Evolutionary conservation across 1,140 invertebrate genomes (phyloP), one percentile per base, ranked within the genome.

Genomic region (Sycobia sp.): DNA sequence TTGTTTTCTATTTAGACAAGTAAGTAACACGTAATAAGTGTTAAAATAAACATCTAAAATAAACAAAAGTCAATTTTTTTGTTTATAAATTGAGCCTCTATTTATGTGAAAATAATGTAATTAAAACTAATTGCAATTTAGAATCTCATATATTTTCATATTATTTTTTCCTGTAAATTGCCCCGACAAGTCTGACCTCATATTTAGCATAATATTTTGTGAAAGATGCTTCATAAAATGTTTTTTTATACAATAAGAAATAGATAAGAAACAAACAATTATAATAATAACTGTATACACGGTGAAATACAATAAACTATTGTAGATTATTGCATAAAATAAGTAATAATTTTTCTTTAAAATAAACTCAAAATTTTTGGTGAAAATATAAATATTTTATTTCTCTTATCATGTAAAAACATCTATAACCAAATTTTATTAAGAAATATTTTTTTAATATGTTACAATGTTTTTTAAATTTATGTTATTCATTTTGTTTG

Each of bases 241-340:
- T 39, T 55, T 55, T 62, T 62, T 55, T 62, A 54, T 39, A 41
- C 2, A 61, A 57, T n/a, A n/a, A n/a, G n/a, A n/a, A n/a, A n/a
- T n/a, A n/a, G n/a, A n/a, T n/a, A n/a, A n/a, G n/a, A n/a, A n/a
- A n/a, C n/a, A 61, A 39, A 62, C 4, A 57, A 36, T 50, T 14
- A 18, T 60, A 66, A 27, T 5, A 25, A 61, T 14, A 70, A 71
- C 65, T 71, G 44, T 69, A 68, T 62, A 67, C 70, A 67, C 66
- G 56, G 38, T 55, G 51, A 60, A 67, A 63, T 68, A 68, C 60
- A 75, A 72, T 74, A 74, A 71, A 73, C 66, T 67, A 56, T 70
- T 66, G 66, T 72, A 72, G 66, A 46, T 46, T 59, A 60, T 65
- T 57, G 54, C 60, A 67, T 53, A 56, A 27, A 56, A 18, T 2